Evolutionary conservation across 1,140 invertebrate genomes (phyloP).

Genomic region (Apis mellifera): Amel_HAv3.1 CM009938.2:8739001-8739500

Average conservation of each 20-base stretch:
- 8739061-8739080: too few species aligned
- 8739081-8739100: too few species aligned
- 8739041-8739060: too few species aligned
- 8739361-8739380: not conserved
- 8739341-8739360: not conserved
- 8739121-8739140: too few species aligned
- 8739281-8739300: slow-evolving; percentile 18
- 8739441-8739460: not conserved
- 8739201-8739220: not conserved
- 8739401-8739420: too few species aligned
- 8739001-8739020: too few species aligned
- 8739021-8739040: too few species aligned
- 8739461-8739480: not conserved
- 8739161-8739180: too few species aligned
- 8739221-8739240: not conserved
- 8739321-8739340: not conserved
- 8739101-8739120: too few species aligned
- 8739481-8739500: not conserved
- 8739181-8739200: too few species aligned
- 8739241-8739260: not conserved
- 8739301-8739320: not conserved
- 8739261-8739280: not conserved
- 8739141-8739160: too few species aligned
- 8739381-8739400: not conserved
- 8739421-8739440: not conserved